These are phyloP conservation scores for Drosophila subobscura DNA, from an alignment of 1,140 invertebrate species.

Conservation along the genomic window DNA sequence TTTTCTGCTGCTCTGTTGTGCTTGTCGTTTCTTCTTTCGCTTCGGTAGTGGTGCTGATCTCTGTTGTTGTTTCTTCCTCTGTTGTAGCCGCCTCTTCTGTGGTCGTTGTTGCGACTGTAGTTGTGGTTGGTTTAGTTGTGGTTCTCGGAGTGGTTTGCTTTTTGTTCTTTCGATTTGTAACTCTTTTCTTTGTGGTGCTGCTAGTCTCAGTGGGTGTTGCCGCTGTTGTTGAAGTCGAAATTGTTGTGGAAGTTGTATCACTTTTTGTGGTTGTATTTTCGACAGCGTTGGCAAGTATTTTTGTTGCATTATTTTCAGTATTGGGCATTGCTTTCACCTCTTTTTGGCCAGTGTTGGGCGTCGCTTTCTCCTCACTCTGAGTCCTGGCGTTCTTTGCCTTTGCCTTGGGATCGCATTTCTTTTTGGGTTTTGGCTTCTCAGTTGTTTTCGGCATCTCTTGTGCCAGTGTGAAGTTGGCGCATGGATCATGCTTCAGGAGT, in stretches of 20 bases:
- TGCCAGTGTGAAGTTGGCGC: conserved; percentile 50
- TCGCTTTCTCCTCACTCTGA: background rate
- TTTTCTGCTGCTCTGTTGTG: conserved; percentile 4
- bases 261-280: background rate
- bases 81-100: conserved; percentile 5
- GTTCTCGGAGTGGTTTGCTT: conserved; percentile 4
- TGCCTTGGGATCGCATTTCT: conserved; percentile 3
- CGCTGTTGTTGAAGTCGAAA: background rate
- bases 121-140: conserved; percentile 8
- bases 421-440: conserved; percentile 1
- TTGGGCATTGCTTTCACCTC: background rate
- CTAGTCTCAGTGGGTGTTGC: background rate
- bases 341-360: background rate
- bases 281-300: no score
- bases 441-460: background rate
- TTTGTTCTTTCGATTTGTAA: background rate
- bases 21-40: conserved; percentile 1
- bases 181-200: conserved; percentile 5
- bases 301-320: background rate
- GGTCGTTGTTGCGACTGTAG: conserved; percentile 17
- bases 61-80: background rate
- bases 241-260: background rate
- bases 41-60: conserved; percentile 1
- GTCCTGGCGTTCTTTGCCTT: background rate
- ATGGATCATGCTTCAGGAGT: conserved; percentile 51